Percentiles rank a stretch among this genome's conserved stretches.
Evolutionary conservation across 2,113 vertebrate species (phyloP).

Genomic region (Dicrurus megarhynchus): DNA sequence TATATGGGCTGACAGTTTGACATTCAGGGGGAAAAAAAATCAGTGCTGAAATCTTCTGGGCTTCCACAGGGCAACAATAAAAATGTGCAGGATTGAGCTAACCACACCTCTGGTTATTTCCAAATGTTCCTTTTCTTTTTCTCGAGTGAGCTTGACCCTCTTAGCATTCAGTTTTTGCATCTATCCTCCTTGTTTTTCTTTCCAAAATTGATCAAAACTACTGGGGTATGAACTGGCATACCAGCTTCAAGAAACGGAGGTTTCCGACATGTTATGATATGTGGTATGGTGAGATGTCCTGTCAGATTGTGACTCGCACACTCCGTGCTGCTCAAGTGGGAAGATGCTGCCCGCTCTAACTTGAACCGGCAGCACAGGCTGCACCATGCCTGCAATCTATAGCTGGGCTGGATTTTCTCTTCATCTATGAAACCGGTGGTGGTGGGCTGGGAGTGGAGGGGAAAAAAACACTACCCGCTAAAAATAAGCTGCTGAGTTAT

Average conservation of each 20-base stretch:
- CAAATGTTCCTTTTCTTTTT: background rate
- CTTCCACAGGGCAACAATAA: background rate
- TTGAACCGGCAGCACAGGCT: background rate
- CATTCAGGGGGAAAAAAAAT: background rate
- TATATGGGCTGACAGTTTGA: background rate
- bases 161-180: background rate
- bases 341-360: background rate
- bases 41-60: background rate
- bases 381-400: background rate
- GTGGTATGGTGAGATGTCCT: background rate
- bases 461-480: background rate
- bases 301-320: background rate
- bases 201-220: background rate
- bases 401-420: background rate
- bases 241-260: background rate
- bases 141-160: background rate
- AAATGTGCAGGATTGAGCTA: background rate
- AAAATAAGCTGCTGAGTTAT: conserved; percentile 23
- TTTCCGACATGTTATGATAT: background rate
- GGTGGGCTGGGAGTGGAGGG: background rate
- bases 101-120: conserved; percentile 29
- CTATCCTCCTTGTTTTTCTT: background rate
- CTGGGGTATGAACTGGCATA: background rate
- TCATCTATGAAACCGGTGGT: background rate
- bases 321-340: background rate